These are phyloP conservation scores for Anadara kagoshimensis DNA, from an alignment of 1,140 invertebrate species.

Conservation along the genomic window DNA sequence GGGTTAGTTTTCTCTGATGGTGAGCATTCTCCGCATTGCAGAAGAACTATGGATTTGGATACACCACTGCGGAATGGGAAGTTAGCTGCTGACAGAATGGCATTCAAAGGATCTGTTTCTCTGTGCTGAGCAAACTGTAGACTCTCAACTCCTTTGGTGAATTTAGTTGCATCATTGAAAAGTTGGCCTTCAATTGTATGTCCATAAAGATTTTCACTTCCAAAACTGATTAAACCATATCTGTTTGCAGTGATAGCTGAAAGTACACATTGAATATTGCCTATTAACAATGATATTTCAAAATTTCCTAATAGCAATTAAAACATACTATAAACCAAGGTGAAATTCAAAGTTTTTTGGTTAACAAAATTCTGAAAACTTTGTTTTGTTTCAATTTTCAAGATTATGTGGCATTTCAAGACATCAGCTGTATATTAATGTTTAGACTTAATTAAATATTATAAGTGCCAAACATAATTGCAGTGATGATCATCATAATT, in stretches of 20 bases:
- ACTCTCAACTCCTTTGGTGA: constrained; percentile 64
- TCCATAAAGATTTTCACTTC: constrained; percentile 59
- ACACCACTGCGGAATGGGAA: constrained; percentile 89
- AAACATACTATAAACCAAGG: too few species aligned
- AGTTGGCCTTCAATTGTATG: constrained; percentile 74
- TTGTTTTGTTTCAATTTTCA: too few species aligned
- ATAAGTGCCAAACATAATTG: too few species aligned
- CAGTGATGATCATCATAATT: too few species aligned
- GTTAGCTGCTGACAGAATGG: constrained; percentile 83
- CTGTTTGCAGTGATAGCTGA: constrained; percentile 74
- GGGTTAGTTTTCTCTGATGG: constrained; percentile 84
- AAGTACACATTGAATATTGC: constrained; percentile 6
- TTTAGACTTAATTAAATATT: too few species aligned
- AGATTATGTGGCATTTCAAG: too few species aligned
- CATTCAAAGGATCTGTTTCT: constrained; percentile 76
- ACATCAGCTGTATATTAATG: too few species aligned
- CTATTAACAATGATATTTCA: neutral
- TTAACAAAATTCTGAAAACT: too few species aligned
- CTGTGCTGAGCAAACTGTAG: constrained; percentile 49
- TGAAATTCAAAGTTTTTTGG: too few species aligned
- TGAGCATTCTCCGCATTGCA: constrained; percentile 67
- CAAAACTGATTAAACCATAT: constrained; percentile 87
- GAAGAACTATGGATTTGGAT: constrained; percentile 87
- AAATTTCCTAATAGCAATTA: too few species aligned
- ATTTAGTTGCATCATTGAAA: constrained; percentile 67